Percentiles rank a stretch among this genome's conserved stretches.
Evolutionary conservation across 1,140 invertebrate species (phyloP).

Genomic region (Leptinotarsa defecta): DNA sequence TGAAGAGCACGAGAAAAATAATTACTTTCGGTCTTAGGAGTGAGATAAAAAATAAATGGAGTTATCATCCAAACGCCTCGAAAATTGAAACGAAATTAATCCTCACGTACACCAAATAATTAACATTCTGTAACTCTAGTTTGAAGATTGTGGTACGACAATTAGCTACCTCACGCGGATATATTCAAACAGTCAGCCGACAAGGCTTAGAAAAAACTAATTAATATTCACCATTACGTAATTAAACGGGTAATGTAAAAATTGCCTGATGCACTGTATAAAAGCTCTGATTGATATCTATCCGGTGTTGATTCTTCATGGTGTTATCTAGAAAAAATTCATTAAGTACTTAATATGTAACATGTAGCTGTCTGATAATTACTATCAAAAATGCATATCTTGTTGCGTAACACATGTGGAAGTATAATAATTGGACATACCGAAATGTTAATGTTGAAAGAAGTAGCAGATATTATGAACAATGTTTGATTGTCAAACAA

Average conservation of each 20-base stretch:
- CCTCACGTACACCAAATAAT: background rate
- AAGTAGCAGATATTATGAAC: too few species aligned
- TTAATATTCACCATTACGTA: conserved; percentile 11
- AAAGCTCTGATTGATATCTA: conserved; percentile 18
- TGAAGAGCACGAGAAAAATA: too few species aligned
- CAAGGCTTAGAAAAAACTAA: background rate
- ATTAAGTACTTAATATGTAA: background rate
- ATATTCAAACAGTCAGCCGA: background rate
- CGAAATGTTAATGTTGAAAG: too few species aligned
- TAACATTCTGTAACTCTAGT: background rate
- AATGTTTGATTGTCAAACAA: too few species aligned
- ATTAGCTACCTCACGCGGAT: conserved; percentile 11
- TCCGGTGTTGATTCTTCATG: background rate
- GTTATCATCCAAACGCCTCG: too few species aligned
- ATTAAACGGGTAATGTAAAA: conserved; percentile 4
- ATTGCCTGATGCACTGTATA: background rate
- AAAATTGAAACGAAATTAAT: too few species aligned
- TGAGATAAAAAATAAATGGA: too few species aligned
- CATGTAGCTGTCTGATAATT: conserved; percentile 10
- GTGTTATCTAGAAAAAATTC: conserved; percentile 4
- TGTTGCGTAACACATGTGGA: too few species aligned
- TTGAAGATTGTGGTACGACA: background rate
- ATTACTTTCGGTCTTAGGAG: too few species aligned
- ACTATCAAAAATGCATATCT: background rate
- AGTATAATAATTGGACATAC: too few species aligned